These are phyloP conservation scores for Tenebrio molitor DNA, from an alignment of 1,140 invertebrate genomes.

Conservation along the genomic window DNA sequence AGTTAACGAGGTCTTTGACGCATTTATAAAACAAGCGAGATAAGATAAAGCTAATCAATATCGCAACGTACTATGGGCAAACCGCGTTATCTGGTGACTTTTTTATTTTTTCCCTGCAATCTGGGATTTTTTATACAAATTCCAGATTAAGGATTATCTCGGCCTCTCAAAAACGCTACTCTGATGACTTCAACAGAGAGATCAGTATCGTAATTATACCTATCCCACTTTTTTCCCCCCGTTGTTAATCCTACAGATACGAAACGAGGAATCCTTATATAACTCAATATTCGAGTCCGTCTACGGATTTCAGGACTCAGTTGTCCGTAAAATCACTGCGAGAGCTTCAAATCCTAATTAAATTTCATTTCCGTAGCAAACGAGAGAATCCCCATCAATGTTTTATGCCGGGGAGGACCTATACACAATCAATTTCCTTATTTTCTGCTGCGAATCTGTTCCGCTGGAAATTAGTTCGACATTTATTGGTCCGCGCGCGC, in stretches of 20 bases:
- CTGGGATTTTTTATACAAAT: neutral
- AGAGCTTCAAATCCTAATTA: constrained; percentile 51
- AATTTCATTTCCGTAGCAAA: constrained; percentile 43
- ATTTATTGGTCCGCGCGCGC: neutral
- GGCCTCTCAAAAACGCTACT: neutral
- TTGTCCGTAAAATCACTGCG: constrained; percentile 47
- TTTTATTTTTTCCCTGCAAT: neutral
- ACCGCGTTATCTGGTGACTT: constrained; percentile 4
- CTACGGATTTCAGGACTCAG: constrained; percentile 41
- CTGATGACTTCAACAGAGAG: too few relatives aligned
- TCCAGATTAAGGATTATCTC: neutral
- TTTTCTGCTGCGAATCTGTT: neutral
- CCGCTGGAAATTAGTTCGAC: constrained; percentile 11
- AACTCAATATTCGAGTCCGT: constrained; percentile 44
- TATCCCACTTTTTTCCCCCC: too few relatives aligned
- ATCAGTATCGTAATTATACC: too few relatives aligned
- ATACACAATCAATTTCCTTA: constrained; percentile 48
- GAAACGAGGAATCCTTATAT: constrained; percentile 30
- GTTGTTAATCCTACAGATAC: neutral
- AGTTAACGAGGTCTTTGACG: constrained; percentile 32
- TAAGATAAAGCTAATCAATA: constrained; percentile 25
- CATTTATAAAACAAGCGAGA: constrained; percentile 8
- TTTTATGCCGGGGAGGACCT: constrained; percentile 18
- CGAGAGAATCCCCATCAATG: constrained; percentile 20
- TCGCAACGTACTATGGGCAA: neutral